phyloP scores from a whole-genome alignment of 2,113 vertebrate genomes.

The Argyrosomus japonicus region DNA sequence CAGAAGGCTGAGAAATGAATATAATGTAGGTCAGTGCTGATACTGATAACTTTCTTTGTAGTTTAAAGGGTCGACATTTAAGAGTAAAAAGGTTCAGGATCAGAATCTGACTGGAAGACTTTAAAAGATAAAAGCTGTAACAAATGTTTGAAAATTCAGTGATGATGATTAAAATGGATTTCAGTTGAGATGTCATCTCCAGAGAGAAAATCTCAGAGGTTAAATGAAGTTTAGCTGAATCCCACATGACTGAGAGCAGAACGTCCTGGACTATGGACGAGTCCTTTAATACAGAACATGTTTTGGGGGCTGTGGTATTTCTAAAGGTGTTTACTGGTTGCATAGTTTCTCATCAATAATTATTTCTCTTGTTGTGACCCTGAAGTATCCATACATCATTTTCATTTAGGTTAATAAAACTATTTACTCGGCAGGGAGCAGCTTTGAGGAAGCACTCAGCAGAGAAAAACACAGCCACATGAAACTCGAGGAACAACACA shows the following conservation, averaged over 20 bases:
- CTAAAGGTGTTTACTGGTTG: not conserved
- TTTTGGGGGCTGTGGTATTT: not conserved
- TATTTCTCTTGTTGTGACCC: not conserved
- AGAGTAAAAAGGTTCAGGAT: not conserved
- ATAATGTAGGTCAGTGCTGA: not conserved
- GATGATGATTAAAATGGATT: not conserved
- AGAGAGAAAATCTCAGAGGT: not conserved
- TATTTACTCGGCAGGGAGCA: too few relatives aligned
- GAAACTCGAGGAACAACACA: not conserved
- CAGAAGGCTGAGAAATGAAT: slow-evolving; percentile 4
- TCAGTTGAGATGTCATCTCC: not conserved
- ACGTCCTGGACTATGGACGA: not conserved
- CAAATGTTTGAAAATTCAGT: not conserved
- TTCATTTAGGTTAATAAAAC: too few relatives aligned
- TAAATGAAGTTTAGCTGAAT: not conserved
- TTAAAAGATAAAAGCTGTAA: not conserved
- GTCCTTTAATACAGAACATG: not conserved
- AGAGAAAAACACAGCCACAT: not conserved
- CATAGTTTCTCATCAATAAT: too few relatives aligned
- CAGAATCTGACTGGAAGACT: not conserved
- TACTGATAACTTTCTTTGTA: not conserved
- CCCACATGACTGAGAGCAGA: not conserved
- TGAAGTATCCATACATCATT: too few relatives aligned
- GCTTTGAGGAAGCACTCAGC: not conserved
- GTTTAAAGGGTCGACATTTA: slow-evolving; percentile 15